Evolutionary conservation across 1,140 invertebrate species (phyloP), one percentile per base, ranked within the genome.

Genomic region (Bombus soroeensis): DNA sequence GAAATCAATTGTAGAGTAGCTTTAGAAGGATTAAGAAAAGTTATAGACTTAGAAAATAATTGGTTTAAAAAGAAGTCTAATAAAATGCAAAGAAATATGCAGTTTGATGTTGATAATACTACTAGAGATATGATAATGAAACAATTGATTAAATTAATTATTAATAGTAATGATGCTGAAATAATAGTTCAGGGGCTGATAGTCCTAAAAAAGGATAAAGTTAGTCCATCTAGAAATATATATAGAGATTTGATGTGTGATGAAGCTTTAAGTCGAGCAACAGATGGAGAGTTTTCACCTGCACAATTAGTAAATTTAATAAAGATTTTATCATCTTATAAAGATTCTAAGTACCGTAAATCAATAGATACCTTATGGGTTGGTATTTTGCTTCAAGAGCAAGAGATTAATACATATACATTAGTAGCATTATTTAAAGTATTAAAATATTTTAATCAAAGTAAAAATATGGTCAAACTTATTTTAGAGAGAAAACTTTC

Each of bases 351-450:
- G 76, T 96, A 96, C 93, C 91, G 92, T 74, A 94, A 96, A 53
- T 93, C 94, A 25, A 94, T 97, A 74, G 97, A 97, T 86, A 96
- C 96, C 91, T 90, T 97, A n/a, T 98, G 97, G 97, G 93, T 96
- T 87, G 97, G 97, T 47, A 96, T 98, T 78, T 93, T 96, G 57
- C 95, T 96, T 15, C 96, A 95, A 83, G 95, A 96, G 83, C 91
- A 95, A 34, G 95, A 97, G 28, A 97, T 97, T 32, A 94, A 96
- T 92, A 95, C 95, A 83, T 92, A 93, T 22, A 96, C 97, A 93
- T 94, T 97, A 76, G 92, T 96, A 8, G 87, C 95, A 47, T 92
- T 97, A 41, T 97, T 97, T 89, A 94, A 93, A 87, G 94, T 96
- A 68, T 90, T 97, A 53, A 95, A 95, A 73, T 94, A 95, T 32